Evolutionary conservation across 2,113 vertebrate genomes (phyloP).

Genomic region (Lutjanus erythropterus): DNA sequence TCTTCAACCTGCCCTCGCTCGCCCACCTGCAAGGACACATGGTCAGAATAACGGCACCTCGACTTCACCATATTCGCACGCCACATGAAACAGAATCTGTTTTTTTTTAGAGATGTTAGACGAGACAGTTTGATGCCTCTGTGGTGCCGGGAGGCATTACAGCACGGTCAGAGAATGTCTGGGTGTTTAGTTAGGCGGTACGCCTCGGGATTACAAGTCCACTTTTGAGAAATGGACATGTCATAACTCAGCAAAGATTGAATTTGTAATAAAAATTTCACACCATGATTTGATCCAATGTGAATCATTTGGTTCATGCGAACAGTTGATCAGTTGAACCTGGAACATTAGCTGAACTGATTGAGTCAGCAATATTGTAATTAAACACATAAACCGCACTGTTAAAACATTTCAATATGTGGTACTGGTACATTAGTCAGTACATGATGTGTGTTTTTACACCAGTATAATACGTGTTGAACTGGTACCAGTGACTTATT

Average conservation of each 20-base stretch:
- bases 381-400: conserved; percentile 1
- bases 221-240: conserved; percentile 1
- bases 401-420: conserved; percentile 6
- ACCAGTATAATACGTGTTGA: neutral
- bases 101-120: neutral
- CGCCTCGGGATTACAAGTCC: neutral
- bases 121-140: neutral
- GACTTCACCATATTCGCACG: neutral
- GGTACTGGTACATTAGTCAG: neutral
- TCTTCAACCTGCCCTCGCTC: conserved; percentile 93
- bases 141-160: neutral
- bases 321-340: neutral
- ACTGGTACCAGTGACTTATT: neutral
- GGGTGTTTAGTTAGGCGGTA: conserved; percentile 2
- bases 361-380: neutral
- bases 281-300: neutral
- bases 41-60: conserved; percentile 81
- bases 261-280: neutral
- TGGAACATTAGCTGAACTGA: neutral
- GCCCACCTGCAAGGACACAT: conserved; percentile 88
- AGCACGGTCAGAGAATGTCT: conserved; percentile 22
- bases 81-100: conserved; percentile 5
- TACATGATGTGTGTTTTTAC: neutral
- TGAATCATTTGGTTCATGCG: neutral
- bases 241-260: conserved; percentile 1